Evolutionary conservation across 2,113 vertebrate genomes (phyloP).

Genomic region (Bettongia penicillata): DNA sequence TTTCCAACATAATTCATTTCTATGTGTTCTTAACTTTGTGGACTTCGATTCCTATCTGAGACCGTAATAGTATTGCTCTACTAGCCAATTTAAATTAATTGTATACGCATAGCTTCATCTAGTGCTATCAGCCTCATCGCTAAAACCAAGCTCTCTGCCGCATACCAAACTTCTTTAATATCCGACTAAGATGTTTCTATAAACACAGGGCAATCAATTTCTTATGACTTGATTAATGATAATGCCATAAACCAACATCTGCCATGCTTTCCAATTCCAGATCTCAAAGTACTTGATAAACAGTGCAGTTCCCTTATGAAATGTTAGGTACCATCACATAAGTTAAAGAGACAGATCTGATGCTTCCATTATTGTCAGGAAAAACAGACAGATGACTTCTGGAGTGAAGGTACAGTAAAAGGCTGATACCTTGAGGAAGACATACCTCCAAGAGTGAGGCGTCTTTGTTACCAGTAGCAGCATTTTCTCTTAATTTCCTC

Average conservation of each 20-base stretch:
- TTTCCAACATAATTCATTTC: conserved; percentile 27
- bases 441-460: neutral
- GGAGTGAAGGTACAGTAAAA: neutral
- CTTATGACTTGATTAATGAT: conserved; percentile 52
- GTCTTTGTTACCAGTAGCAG: neutral
- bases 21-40: conserved; percentile 28
- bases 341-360: conserved; percentile 44
- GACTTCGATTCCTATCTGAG: conserved; percentile 34
- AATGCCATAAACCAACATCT: conserved; percentile 13
- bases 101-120: conserved; percentile 54
- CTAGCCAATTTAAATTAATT: conserved; percentile 46
- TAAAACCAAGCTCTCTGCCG: neutral
- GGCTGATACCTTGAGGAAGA: neutral
- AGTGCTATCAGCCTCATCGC: neutral
- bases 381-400: neutral
- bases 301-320: conserved; percentile 24
- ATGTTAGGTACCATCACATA: conserved; percentile 5
- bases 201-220: conserved; percentile 48
- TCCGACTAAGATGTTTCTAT: conserved; percentile 30
- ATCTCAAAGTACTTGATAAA: conserved; percentile 31
- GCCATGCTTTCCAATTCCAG: neutral
- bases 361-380: neutral
- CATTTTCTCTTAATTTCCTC: neutral
- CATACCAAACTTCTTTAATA: conserved; percentile 20
- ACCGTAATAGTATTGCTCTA: neutral